Evolutionary conservation across 2,113 vertebrate species (phyloP).

Genomic region (Petrocephalus zakoni): DNA sequence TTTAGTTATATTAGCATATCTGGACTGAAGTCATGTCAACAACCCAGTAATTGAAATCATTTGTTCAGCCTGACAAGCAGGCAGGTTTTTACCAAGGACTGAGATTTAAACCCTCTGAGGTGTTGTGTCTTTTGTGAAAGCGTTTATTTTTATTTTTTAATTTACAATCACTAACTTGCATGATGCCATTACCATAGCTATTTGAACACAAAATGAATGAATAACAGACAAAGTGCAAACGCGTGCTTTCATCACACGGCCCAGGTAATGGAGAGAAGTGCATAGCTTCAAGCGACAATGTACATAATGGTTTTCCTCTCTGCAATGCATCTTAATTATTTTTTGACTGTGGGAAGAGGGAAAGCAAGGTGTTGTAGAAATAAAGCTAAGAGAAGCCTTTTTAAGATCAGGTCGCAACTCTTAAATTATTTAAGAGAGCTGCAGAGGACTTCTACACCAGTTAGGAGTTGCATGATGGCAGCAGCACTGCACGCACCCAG

Average conservation of each 20-base stretch:
- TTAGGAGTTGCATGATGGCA: too few relatives aligned
- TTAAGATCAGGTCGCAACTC: too few relatives aligned
- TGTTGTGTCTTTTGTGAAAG: neutral
- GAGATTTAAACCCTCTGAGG: neutral
- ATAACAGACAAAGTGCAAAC: neutral
- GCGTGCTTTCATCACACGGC: neutral
- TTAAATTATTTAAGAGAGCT: too few relatives aligned
- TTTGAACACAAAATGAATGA: neutral
- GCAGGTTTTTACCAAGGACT: neutral
- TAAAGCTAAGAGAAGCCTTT: constrained; percentile 28
- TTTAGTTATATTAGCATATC: neutral
- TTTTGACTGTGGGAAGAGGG: neutral
- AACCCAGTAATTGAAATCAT: neutral
- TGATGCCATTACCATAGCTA: neutral
- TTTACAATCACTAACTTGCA: neutral
- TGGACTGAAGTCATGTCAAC: neutral
- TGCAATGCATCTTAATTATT: constrained; percentile 5
- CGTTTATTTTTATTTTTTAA: neutral
- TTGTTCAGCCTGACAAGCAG: neutral
- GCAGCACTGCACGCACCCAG: too few relatives aligned
- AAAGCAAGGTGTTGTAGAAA: constrained; percentile 28
- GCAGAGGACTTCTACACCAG: too few relatives aligned
- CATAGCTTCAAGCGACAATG: constrained; percentile 18
- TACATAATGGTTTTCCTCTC: constrained; percentile 17
- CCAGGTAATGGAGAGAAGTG: constrained; percentile 16